Percentiles rank a stretch among this genome's conserved stretches.
Evolutionary conservation across 2,113 vertebrate genomes (phyloP).

Genomic region (Phodopus roborovskii): DNA sequence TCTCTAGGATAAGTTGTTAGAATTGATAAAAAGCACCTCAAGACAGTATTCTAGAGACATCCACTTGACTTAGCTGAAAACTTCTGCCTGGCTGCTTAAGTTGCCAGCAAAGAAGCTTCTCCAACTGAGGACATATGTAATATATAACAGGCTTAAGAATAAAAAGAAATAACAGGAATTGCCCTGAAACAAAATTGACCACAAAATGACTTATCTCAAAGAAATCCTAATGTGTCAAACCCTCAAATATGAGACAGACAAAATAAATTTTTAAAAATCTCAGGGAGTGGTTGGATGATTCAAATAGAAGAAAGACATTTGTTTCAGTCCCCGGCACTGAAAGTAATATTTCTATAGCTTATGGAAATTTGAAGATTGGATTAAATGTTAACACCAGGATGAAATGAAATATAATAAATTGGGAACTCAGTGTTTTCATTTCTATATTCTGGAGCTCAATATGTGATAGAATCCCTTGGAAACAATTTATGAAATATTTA

Average conservation of each 20-base stretch:
- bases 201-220: background rate
- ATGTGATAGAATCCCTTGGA: conserved; percentile 26
- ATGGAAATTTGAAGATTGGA: conserved; percentile 47
- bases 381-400: conserved; percentile 53
- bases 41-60: background rate
- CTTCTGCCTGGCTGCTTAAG: background rate
- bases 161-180: background rate
- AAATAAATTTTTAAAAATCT: conserved; percentile 49
- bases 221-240: conserved; percentile 18
- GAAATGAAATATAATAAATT: conserved; percentile 67
- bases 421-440: conserved; percentile 51
- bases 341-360: conserved; percentile 56
- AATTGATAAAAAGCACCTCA: background rate
- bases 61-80: background rate
- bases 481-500: conserved; percentile 68
- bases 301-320: conserved; percentile 53
- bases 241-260: background rate
- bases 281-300: background rate
- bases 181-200: conserved; percentile 18
- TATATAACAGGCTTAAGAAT: background rate
- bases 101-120: background rate
- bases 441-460: conserved; percentile 45
- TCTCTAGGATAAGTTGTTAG: background rate
- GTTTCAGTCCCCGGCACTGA: conserved; percentile 2
- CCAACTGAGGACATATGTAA: background rate